phyloP scores from a whole-genome alignment of 2,797 vertebrate species.

The Buceros bicornis region DNA sequence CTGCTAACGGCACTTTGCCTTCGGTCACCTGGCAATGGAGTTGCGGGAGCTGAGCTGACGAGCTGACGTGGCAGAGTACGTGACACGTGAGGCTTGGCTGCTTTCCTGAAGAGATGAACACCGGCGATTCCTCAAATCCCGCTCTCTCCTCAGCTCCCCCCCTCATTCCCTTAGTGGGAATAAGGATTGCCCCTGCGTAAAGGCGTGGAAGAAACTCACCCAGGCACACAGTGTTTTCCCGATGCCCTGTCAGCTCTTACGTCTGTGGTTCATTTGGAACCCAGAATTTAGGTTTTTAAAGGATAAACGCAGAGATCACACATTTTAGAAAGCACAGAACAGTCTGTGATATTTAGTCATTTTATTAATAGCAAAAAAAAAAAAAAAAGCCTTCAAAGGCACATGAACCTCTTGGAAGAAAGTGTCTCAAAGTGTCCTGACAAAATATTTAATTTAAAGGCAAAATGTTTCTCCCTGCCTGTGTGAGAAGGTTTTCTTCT shows the following conservation, averaged over 20 bases:
- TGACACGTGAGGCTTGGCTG: neutral
- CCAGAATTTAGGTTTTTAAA: neutral
- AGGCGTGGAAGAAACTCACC: neutral
- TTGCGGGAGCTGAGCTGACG: neutral
- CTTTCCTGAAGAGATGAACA: neutral
- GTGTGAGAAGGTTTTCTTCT: neutral
- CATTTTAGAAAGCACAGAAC: neutral
- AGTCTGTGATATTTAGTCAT: neutral
- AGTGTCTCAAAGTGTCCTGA: neutral
- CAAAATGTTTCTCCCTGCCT: neutral
- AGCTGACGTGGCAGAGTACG: neutral
- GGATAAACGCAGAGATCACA: neutral
- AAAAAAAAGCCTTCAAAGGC: neutral
- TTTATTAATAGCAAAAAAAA: neutral
- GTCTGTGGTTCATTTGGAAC: neutral
- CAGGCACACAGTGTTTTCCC: neutral
- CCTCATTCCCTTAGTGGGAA: neutral
- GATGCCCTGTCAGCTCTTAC: neutral
- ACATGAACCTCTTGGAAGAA: neutral
- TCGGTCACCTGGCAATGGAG: neutral
- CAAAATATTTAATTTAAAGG: neutral
- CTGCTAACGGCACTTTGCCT: neutral
- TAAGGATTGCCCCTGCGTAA: neutral
- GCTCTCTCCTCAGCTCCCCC: neutral
- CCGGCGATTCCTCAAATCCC: fast-evolving